Percentiles rank a stretch among this genome's conserved stretches.
These are phyloP conservation scores for Threskiornis aethiopicus DNA, from an alignment of 2,797 vertebrate genomes.

Conservation along the genomic window DNA sequence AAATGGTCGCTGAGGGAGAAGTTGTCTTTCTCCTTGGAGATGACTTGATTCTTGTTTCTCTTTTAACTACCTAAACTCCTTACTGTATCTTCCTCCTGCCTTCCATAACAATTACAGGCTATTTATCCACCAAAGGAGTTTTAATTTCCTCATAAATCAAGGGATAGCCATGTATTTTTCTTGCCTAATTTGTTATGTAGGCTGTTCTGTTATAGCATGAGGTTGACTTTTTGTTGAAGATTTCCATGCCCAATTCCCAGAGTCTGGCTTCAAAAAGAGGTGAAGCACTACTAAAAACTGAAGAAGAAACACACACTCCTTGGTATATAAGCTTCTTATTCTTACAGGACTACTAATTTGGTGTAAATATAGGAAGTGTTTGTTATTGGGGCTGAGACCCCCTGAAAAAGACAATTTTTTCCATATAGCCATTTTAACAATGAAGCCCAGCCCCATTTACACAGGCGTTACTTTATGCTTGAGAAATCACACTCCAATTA, in stretches of 20 bases:
- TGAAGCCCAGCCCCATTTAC: neutral
- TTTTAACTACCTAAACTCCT: constrained; percentile 14
- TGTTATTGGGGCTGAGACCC: neutral
- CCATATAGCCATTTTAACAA: neutral
- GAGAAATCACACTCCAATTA: neutral
- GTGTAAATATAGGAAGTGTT: neutral
- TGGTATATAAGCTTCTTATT: neutral
- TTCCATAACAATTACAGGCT: constrained; percentile 2
- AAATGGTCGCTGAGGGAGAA: constrained; percentile 49
- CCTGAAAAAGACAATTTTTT: neutral
- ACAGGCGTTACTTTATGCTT: neutral
- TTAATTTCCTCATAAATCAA: constrained; percentile 62
- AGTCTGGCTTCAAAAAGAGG: neutral
- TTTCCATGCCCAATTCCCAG: neutral
- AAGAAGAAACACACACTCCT: neutral
- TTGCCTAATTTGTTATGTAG: neutral
- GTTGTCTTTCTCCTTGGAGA: neutral
- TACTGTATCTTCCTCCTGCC: neutral
- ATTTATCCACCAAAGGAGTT: constrained; percentile 48
- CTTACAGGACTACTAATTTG: neutral
- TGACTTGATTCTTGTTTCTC: constrained; percentile 12
- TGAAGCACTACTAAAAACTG: neutral
- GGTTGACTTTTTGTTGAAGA: constrained; percentile 12
- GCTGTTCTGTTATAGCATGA: neutral
- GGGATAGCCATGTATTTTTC: constrained; percentile 14